Conservation (phyloP, 2,113 vertebrate genomes). For the Verasper variegatus region DNA sequence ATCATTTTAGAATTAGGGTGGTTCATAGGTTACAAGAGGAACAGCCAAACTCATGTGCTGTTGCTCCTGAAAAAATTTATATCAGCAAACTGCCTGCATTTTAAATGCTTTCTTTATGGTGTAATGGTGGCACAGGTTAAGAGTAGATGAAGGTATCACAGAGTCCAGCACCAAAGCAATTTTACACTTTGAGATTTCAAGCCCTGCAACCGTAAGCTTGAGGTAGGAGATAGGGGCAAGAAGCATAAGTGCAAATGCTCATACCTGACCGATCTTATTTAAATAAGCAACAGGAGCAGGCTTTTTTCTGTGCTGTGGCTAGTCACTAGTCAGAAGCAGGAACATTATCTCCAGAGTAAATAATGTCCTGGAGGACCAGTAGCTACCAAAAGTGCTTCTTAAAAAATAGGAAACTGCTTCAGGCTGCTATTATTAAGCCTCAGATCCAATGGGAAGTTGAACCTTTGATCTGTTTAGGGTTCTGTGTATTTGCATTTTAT, state of each 20-base stretch:
- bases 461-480: constrained; percentile 87
- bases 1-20: constrained; percentile 7
- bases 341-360: constrained; percentile 84
- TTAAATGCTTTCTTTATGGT: constrained; percentile 65
- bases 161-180: constrained; percentile 69
- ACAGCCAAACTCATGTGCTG: neutral
- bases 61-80: constrained; percentile 44
- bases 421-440: constrained; percentile 81
- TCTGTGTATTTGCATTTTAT: constrained; percentile 85
- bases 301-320: constrained; percentile 66
- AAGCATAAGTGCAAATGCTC: constrained; percentile 46
- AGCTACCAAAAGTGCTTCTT: constrained; percentile 80
- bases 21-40: constrained; percentile 7
- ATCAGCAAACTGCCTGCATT: constrained; percentile 65
- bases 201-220: constrained; percentile 71
- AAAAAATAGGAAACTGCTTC: constrained; percentile 76
- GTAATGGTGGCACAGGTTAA: constrained; percentile 68
- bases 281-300: constrained; percentile 78
- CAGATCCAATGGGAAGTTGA: constrained; percentile 79
- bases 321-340: constrained; percentile 75
- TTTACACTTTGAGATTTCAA: constrained; percentile 77
- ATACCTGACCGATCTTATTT: constrained; percentile 78
- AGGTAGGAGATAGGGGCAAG: constrained; percentile 71
- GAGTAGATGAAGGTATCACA: constrained; percentile 70
- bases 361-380: constrained; percentile 80